Evolutionary conservation across 1,140 invertebrate species (phyloP).

Genomic region (Hypsibius dujardini): DNA sequence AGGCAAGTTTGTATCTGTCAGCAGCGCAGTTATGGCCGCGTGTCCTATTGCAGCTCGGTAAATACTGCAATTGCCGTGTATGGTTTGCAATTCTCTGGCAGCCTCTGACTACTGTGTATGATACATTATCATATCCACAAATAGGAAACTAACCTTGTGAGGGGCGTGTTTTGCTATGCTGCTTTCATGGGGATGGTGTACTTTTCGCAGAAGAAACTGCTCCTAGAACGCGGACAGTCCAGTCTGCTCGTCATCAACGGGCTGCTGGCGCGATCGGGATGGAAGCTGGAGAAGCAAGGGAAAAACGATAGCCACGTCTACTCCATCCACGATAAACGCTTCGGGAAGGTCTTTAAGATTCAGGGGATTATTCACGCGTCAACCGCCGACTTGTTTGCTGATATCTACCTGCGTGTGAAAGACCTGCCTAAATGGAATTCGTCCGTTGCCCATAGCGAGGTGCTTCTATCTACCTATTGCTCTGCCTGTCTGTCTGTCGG

Average conservation of each 20-base stretch:
- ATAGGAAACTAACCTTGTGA: too few species aligned
- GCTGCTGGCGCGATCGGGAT: background rate
- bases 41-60: too few species aligned
- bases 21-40: too few species aligned
- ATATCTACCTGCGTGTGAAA: background rate
- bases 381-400: background rate
- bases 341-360: background rate
- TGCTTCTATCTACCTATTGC: too few species aligned
- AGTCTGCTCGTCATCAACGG: background rate
- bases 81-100: too few species aligned
- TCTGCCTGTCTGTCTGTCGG: too few species aligned
- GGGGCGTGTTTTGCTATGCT: too few species aligned
- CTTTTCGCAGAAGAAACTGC: background rate
- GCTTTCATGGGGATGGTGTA: too few species aligned
- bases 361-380: background rate
- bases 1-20: too few species aligned
- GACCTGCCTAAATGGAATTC: background rate
- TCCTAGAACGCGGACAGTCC: background rate
- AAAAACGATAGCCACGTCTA: background rate
- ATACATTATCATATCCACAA: too few species aligned
- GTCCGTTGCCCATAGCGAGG: background rate
- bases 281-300: conserved; percentile 15
- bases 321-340: background rate
- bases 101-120: too few species aligned
- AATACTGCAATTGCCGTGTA: too few species aligned